Evolutionary conservation across 2,888 invertebrate species (phyloP).

Genomic region (Oligia latruncula): DNA sequence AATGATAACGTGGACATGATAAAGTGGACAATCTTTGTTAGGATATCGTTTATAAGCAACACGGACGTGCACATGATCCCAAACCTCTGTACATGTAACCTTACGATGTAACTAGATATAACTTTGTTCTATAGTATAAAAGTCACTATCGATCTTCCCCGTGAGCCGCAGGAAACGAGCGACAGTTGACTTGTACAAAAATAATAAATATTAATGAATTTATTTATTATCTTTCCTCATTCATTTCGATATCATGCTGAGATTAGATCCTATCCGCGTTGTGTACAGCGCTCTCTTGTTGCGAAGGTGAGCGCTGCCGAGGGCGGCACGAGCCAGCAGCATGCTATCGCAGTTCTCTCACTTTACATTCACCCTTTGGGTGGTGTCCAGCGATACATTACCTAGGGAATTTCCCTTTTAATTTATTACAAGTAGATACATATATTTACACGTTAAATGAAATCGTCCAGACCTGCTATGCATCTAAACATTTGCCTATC

Average conservation of each 20-base stretch:
- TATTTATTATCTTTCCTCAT: constrained; percentile 66
- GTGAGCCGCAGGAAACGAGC: constrained; percentile 78
- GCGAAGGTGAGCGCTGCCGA: constrained; percentile 13
- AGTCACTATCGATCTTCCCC: constrained; percentile 71
- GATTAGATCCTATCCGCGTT: constrained; percentile 37
- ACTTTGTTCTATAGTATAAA: constrained; percentile 66
- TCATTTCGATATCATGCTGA: constrained; percentile 70
- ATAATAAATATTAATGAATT: constrained; percentile 73
- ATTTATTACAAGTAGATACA: constrained; percentile 69
- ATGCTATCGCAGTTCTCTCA: constrained; percentile 52
- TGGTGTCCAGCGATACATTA: constrained; percentile 41
- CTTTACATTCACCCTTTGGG: constrained; percentile 51
- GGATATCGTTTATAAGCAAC: constrained; percentile 54
- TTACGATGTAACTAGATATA: constrained; percentile 58
- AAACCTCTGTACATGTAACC: constrained; percentile 63
- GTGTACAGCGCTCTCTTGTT: background rate
- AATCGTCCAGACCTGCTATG: constrained; percentile 58
- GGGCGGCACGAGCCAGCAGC: constrained; percentile 44
- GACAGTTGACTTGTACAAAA: constrained; percentile 76
- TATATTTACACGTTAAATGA: constrained; percentile 70
- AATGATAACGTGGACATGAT: constrained; percentile 39
- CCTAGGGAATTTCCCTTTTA: constrained; percentile 39
- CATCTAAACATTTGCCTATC: constrained; percentile 70
- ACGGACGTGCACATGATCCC: constrained; percentile 64
- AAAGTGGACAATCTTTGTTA: constrained; percentile 43